phyloP scores from a whole-genome alignment of 2,888 invertebrate genomes.

The Onthophagus sagittarius region DNA sequence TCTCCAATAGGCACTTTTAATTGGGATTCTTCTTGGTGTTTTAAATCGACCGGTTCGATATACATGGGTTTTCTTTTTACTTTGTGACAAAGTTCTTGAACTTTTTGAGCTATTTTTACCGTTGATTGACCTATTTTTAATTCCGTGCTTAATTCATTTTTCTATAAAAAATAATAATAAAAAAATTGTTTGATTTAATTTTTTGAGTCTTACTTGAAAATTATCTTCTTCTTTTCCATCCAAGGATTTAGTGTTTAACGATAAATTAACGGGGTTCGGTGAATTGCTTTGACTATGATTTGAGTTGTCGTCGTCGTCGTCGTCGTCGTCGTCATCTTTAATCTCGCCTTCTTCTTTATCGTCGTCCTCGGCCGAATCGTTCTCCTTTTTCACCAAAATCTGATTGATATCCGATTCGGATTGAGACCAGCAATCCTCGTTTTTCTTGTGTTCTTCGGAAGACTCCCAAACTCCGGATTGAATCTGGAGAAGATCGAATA shows the following conservation, averaged over 20 bases:
- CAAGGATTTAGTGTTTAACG: constrained; percentile 39
- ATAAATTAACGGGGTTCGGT: constrained; percentile 79
- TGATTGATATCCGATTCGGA: constrained; percentile 20
- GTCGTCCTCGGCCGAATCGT: constrained; percentile 43
- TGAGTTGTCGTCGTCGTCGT: constrained; percentile 43
- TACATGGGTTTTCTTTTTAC: constrained; percentile 60
- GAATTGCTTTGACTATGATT: constrained; percentile 67
- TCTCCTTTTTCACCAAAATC: constrained; percentile 39
- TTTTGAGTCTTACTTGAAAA: background rate
- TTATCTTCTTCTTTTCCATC: constrained; percentile 27
- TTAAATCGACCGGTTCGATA: constrained; percentile 68
- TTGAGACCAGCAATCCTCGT: constrained; percentile 49
- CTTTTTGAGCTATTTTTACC: constrained; percentile 59
- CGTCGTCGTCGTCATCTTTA: constrained; percentile 48
- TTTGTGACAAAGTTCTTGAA: constrained; percentile 54
- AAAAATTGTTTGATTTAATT: background rate
- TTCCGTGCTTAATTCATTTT: constrained; percentile 44
- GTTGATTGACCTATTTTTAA: constrained; percentile 59
- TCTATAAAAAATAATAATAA: constrained; percentile 30
- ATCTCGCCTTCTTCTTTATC: constrained; percentile 54
- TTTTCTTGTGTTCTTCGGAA: constrained; percentile 46
- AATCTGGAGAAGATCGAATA: constrained; percentile 78
- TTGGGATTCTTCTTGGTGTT: constrained; percentile 64
- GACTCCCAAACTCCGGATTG: constrained; percentile 76
- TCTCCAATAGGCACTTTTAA: constrained; percentile 61